Evolutionary conservation across 2,888 invertebrate species (phyloP).

Genomic region (Cyclophora punctaria): DNA sequence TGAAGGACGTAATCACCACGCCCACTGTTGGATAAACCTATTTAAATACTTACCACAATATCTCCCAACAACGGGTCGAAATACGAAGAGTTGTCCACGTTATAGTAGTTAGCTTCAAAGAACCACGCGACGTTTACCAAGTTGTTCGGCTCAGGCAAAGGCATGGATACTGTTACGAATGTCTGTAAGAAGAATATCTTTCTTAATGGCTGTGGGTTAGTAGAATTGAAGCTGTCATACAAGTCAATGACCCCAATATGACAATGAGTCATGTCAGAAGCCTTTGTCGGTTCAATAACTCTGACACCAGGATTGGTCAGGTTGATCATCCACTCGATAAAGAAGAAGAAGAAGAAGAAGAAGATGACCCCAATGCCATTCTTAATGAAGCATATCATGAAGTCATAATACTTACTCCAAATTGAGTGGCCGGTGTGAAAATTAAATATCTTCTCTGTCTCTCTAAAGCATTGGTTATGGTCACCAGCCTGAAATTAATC

Average conservation of each 20-base stretch:
- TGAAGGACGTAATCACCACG: too few species aligned
- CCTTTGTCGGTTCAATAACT: too few species aligned
- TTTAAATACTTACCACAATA: slow-evolving; percentile 36
- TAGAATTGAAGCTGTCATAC: too few species aligned
- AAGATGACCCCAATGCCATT: too few species aligned
- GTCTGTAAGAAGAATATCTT: slow-evolving; percentile 32
- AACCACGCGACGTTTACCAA: slow-evolving; percentile 66
- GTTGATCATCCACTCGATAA: too few species aligned
- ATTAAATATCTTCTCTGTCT: slow-evolving; percentile 53
- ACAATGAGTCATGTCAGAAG: too few species aligned
- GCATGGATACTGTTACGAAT: slow-evolving; percentile 58
- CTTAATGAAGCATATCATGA: not conserved
- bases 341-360: too few species aligned
- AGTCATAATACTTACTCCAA: slow-evolving; percentile 48
- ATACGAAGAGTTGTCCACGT: slow-evolving; percentile 56
- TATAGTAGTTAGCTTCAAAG: slow-evolving; percentile 66
- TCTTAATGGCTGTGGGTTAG: too few species aligned
- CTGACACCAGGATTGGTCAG: too few species aligned
- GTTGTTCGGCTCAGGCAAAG: slow-evolving; percentile 43
- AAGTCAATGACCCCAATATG: too few species aligned
- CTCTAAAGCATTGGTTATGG: slow-evolving; percentile 5
- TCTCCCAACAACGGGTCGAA: slow-evolving; percentile 58
- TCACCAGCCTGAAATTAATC: too few species aligned
- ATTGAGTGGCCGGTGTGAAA: slow-evolving; percentile 53
- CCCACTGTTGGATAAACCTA: too few species aligned